phyloP scores from a whole-genome alignment of 1,140 invertebrate genomes.

The Caerostris extrusa region DNA sequence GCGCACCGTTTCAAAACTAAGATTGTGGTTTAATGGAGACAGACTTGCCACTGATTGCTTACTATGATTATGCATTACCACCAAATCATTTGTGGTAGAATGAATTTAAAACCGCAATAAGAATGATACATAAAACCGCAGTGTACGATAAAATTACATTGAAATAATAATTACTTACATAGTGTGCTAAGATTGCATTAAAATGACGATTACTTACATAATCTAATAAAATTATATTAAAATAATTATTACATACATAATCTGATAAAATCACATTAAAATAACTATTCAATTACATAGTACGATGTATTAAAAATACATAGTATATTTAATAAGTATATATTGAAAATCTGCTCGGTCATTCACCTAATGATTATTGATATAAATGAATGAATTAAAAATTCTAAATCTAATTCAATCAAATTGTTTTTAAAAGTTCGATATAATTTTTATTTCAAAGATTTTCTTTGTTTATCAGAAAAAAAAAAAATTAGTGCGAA shows the following conservation, averaged over 20 bases:
- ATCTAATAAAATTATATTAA: neutral
- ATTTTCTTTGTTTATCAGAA: too few species aligned
- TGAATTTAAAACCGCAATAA: neutral
- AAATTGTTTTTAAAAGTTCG: too few species aligned
- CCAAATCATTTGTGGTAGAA: neutral
- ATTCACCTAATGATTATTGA: too few species aligned
- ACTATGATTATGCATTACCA: neutral
- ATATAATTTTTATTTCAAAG: too few species aligned
- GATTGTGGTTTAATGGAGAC: neutral
- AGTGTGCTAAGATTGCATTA: neutral
- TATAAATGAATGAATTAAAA: too few species aligned
- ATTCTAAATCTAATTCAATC: too few species aligned
- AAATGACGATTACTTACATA: neutral
- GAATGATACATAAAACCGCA: neutral
- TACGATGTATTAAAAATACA: too few species aligned
- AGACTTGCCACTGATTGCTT: neutral
- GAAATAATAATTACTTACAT: neutral
- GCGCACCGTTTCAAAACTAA: neutral
- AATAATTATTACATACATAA: neutral
- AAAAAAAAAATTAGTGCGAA: too few species aligned
- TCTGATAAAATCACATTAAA: too few species aligned
- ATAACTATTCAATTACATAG: too few species aligned
- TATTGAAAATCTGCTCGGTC: too few species aligned
- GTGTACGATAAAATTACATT: neutral
- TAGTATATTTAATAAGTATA: neutral